Evolutionary conservation across 2,888 invertebrate species (phyloP).

Genomic region (Plebejus argus): DNA sequence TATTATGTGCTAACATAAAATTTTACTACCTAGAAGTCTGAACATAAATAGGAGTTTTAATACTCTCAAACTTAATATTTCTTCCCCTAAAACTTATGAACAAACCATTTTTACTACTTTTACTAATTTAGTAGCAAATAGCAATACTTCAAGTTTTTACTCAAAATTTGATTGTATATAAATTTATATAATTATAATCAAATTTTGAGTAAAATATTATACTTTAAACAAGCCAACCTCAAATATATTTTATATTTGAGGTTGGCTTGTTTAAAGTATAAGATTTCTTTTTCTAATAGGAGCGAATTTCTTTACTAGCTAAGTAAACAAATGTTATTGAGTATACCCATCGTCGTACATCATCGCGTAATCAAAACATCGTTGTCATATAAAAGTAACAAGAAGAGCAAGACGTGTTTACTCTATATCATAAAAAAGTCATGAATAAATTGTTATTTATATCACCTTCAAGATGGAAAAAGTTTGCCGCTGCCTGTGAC

Average conservation of each 20-base stretch:
- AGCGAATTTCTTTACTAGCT: not conserved
- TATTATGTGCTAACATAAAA: not conserved
- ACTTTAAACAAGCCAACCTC: too few species aligned
- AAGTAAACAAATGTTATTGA: not conserved
- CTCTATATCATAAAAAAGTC: slow-evolving; percentile 2
- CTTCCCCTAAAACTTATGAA: not conserved
- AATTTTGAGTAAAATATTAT: too few species aligned
- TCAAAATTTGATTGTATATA: not conserved
- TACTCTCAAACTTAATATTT: not conserved
- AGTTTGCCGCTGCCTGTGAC: slow-evolving; percentile 23
- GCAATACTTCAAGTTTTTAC: not conserved
- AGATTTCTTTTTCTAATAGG: too few species aligned
- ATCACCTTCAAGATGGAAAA: slow-evolving; percentile 16
- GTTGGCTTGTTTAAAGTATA: too few species aligned
- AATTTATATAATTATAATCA: too few species aligned
- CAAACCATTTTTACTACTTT: not conserved
- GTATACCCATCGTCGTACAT: too few species aligned
- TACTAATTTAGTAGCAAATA: not conserved
- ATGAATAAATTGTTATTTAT: slow-evolving; percentile 31
- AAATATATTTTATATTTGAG: too few species aligned
- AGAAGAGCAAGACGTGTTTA: not conserved
- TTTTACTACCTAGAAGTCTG: not conserved
- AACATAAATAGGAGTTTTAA: not conserved
- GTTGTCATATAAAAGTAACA: not conserved
- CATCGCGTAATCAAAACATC: not conserved